A percentile compares a stretch with the other conserved stretches of the same genome.
Conservation (phyloP, 2,113 vertebrate species). For the Silurus asotus region DNA sequence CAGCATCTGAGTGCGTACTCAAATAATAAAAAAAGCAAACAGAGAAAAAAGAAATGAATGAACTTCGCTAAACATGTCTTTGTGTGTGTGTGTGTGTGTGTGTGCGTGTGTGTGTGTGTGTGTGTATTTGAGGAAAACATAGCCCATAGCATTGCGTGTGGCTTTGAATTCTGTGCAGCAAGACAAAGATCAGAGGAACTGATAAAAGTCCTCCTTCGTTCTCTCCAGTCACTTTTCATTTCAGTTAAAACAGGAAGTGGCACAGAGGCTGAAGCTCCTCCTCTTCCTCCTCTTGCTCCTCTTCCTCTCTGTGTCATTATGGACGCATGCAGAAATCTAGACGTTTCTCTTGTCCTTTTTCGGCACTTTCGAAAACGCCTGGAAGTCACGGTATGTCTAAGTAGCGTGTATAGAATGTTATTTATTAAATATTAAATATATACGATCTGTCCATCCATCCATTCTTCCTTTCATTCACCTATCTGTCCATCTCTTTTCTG, state of each 20-base stretch:
- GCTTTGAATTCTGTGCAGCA: constrained; percentile 55
- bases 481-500: constrained; percentile 9
- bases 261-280: background rate
- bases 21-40: background rate
- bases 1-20: background rate
- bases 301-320: background rate
- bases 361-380: background rate
- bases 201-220: constrained; percentile 16
- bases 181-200: constrained; percentile 36
- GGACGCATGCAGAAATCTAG: constrained; percentile 37
- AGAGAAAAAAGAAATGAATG: background rate
- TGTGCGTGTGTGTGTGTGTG: constrained; percentile 50
- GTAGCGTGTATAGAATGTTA: constrained; percentile 47
- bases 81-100: constrained; percentile 26
- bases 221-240: constrained; percentile 31
- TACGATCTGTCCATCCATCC: constrained; percentile 31
- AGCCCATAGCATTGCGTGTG: constrained; percentile 57
- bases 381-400: constrained; percentile 51
- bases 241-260: constrained; percentile 19
- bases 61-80: constrained; percentile 8
- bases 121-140: constrained; percentile 55
- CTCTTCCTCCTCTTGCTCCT: background rate
- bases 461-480: background rate
- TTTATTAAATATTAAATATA: constrained; percentile 51
- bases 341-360: constrained; percentile 18